Base-by-base conservation (phyloP, 2,797 vertebrate genomes). In the Enoplosus armatus region DNA sequence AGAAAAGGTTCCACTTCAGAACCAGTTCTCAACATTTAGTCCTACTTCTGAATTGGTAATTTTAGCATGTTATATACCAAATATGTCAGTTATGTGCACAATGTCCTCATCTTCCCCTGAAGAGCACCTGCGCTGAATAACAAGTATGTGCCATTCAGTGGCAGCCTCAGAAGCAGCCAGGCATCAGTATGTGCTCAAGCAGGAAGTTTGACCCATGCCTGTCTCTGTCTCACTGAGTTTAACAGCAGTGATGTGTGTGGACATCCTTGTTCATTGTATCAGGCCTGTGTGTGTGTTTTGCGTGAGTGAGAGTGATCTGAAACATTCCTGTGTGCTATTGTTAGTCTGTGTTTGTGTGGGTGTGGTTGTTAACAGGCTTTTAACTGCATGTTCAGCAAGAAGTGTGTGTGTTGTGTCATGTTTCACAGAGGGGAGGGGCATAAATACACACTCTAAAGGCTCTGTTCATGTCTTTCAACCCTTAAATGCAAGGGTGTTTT, bases 251-350 rank as follows among this genome's bases (percentile, higher is more conserved):
- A 12, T 12, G 4, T 24, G 26, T 48, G 27, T 31, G 26, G 43
- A 45, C 43, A 45, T 45, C 43, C 43, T 45, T 5, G 18, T 20
- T 45, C 15, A 20, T 1, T 47, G 8, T 4, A 47, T 8, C 18
- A 47, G 45, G 45, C 45, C 43, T 1, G 60, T 1, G 39, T 41
- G 59, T 74, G 75, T 60, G 48, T 58, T 63, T 54, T 61, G 58
- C 43, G 51, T 65, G 67, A 50, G 59, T 37, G 58, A 31, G 66
- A 51, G 77, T 79, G 77, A 77, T 81, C 66, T 82, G 70, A 86
- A 76, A 75, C 71, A 86, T 84, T 84, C 76, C 74, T 64, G 55
- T 76, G 74, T 61, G 77, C 88, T 84, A 84, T 87, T 87, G 79
- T 86, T 86, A 85, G 80, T 29, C 27, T 61, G 39, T 59, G 68